Evolutionary conservation across 2,113 vertebrate species (phyloP), one percentile per base, ranked within the genome.

Genomic region (Microcebus murinus): DNA sequence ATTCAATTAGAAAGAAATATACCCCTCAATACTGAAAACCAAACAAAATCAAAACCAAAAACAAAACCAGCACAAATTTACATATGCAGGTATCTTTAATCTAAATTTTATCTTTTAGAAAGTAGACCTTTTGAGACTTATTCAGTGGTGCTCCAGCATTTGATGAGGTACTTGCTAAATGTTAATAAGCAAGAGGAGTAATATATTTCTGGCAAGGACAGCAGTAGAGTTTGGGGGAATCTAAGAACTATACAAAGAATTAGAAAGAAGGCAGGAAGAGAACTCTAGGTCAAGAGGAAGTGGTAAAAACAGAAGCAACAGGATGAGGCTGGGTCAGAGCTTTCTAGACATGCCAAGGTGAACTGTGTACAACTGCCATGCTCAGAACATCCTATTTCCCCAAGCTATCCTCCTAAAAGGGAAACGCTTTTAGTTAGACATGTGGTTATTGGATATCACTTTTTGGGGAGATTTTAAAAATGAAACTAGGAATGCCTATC

Each of bases 241-340:
- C 94, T 94, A 73, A 81, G 74, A 96, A 61, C 13, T n/a, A 52
- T 59, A 20, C 18, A 45, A 93, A 74, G 65, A 70, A 71, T 79
- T 36, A 94, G 50, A 79, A 95, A 59, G 81, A 84, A 68, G 79
- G 83, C 91, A 92, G 89, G 70, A 94, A 89, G 87, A 91, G 91
- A 94, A 92, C 85, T 91, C 91, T 87, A 90, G 93, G 83, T 81
- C 80, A 94, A 94, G 88, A 98, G 96, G 96, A 97, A 97, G 97
- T 97, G 95, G 94, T 97, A 65, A 96, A 80, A 90, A 71, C 45
- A 96, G 82, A 91, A 96, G 82, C 89, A 90, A 84, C 88, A 93
- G 89, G 93, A 92, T 76, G 52, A 77, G 57, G 86, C 25, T 74
- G 50, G 61, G 93, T 48, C 50, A 95, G 90, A 89, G 89, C 94